A percentile compares a stretch with the other conserved stretches of the same genome.
Conservation (phyloP, 2,888 invertebrate genomes). For the Timandra comae region DNA sequence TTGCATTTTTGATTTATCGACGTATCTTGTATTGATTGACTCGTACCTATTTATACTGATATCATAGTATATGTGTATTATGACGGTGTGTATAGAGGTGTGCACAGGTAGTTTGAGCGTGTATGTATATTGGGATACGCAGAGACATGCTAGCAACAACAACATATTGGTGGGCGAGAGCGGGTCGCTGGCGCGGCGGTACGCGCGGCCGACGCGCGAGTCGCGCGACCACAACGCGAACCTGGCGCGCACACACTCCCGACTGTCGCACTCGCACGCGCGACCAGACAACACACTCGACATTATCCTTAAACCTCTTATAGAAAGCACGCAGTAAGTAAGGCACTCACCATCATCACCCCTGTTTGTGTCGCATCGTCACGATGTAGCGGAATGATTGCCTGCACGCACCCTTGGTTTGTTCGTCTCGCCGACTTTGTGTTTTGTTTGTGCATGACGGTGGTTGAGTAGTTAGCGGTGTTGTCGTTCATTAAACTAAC, state of each 20-base stretch:
- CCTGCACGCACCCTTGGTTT: conserved; percentile 63
- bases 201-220: conserved; percentile 56
- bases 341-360: conserved; percentile 40
- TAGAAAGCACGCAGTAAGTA: conserved; percentile 78
- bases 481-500: conserved; percentile 38
- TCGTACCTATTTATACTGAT: too few relatives aligned
- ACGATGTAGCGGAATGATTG: conserved; percentile 62
- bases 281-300: conserved; percentile 75
- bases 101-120: conserved; percentile 65
- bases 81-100: conserved; percentile 29
- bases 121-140: conserved; percentile 67
- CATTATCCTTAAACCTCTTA: conserved; percentile 75
- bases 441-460: conserved; percentile 52
- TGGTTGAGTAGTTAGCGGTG: conserved; percentile 34
- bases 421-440: conserved; percentile 37
- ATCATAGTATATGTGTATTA: too few relatives aligned
- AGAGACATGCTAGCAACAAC: conserved; percentile 79
- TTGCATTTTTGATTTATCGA: too few relatives aligned
- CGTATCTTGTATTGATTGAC: too few relatives aligned
- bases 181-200: conserved; percentile 69
- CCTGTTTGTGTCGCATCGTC: conserved; percentile 50
- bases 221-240: conserved; percentile 60
- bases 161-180: conserved; percentile 73
- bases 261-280: conserved; percentile 43
- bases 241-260: conserved; percentile 61